Evolutionary conservation across 1,140 invertebrate species (phyloP).

Genomic region (Papilio glaucus): DNA sequence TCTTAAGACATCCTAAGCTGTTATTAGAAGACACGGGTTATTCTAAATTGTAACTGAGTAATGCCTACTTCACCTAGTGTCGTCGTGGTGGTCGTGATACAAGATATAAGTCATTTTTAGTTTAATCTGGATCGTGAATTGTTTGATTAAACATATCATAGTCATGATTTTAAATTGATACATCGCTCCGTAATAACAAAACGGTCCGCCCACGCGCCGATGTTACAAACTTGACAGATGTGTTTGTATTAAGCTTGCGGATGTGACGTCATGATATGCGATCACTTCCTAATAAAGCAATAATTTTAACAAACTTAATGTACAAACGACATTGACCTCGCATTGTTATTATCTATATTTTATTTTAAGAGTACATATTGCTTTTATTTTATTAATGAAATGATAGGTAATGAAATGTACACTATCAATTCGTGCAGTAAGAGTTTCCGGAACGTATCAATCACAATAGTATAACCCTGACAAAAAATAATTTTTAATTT

Average conservation of each 20-base stretch:
- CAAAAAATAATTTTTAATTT: too few relatives aligned
- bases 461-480: neutral
- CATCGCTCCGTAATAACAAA: conserved; percentile 50
- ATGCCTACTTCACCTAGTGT: neutral
- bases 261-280: conserved; percentile 31
- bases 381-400: neutral
- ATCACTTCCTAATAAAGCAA: conserved; percentile 33
- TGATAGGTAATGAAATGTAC: neutral
- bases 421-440: neutral
- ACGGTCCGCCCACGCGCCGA: conserved; percentile 49
- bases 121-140: conserved; percentile 11
- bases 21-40: too few relatives aligned
- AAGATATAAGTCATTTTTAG: neutral
- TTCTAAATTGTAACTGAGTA: neutral
- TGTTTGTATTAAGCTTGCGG: conserved; percentile 37
- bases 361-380: neutral
- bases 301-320: conserved; percentile 15
- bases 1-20: too few relatives aligned
- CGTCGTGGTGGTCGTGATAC: neutral
- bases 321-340: neutral
- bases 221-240: conserved; percentile 40
- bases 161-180: conserved; percentile 50
- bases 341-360: neutral
- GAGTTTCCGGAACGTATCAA: neutral
- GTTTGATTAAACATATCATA: conserved; percentile 1